phyloP scores from a whole-genome alignment of 2,888 invertebrate genomes.

The Neelides folsomi region DNA sequence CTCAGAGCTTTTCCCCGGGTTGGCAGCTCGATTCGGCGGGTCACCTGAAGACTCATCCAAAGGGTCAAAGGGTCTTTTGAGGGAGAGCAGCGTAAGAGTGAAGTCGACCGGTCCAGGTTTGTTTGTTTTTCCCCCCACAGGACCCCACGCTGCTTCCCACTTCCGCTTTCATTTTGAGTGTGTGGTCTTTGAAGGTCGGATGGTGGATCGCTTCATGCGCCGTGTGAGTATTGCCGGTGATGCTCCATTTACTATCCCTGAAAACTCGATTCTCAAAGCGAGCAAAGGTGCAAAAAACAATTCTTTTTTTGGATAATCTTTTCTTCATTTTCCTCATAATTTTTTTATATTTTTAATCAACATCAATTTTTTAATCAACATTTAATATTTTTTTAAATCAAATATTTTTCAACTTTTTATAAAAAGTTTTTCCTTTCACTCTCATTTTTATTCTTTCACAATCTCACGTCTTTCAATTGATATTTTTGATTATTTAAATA shows the following conservation, averaged over 20 bases:
- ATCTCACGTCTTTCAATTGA: conserved; percentile 13
- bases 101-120: conserved; percentile 32
- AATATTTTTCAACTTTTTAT: too few relatives aligned
- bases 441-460: conserved; percentile 16
- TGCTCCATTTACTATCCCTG: conserved; percentile 33
- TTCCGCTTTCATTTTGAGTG: conserved; percentile 1
- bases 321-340: too few relatives aligned
- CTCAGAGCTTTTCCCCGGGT: conserved; percentile 32
- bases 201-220: conserved; percentile 34
- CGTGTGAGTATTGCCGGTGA: conserved; percentile 33
- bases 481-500: too few relatives aligned
- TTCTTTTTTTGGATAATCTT: too few relatives aligned
- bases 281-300: conserved; percentile 30
- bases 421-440: conserved; percentile 9
- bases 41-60: conserved; percentile 20
- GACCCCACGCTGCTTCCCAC: not conserved
- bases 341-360: too few relatives aligned
- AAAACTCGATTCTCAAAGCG: conserved; percentile 33
- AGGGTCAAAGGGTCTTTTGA: conserved; percentile 27
- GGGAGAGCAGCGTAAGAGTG: conserved; percentile 33
- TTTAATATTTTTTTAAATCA: conserved; percentile 4
- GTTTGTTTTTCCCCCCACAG: conserved; percentile 10
- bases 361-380: too few relatives aligned
- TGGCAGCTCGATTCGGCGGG: conserved; percentile 32
- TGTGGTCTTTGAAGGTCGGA: conserved; percentile 28